phyloP scores from a whole-genome alignment of 2,888 invertebrate genomes.

The Hydroisotoma schaefferi region DNA sequence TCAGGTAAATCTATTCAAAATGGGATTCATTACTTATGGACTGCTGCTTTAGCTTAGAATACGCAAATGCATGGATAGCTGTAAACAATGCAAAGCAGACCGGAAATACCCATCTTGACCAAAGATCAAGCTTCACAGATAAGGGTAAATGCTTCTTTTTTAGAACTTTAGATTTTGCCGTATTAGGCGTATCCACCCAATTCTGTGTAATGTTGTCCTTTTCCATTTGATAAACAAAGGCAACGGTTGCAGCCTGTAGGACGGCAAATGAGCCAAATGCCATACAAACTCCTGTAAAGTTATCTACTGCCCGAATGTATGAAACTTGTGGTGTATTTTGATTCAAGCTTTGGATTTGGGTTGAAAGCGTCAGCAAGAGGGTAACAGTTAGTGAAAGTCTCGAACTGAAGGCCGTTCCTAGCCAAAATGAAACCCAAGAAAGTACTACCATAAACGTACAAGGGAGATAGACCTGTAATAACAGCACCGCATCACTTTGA shows the following conservation, averaged over 20 bases:
- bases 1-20: no score
- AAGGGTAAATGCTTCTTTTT: no score
- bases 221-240: background rate
- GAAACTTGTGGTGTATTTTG: constrained; percentile 15
- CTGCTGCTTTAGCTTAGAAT: no score
- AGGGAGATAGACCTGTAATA: constrained; percentile 6
- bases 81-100: no score
- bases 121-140: no score
- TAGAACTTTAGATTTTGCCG: no score
- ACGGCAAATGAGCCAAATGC: background rate
- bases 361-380: constrained; percentile 22
- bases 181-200: no score
- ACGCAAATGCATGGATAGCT: no score
- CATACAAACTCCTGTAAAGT: constrained; percentile 13
- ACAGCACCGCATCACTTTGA: no score
- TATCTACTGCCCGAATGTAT: constrained; percentile 14
- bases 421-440: constrained; percentile 32
- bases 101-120: no score
- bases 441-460: constrained; percentile 1
- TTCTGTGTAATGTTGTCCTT: background rate
- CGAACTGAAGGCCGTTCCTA: constrained; percentile 22
- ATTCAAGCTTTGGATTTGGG: constrained; percentile 8
- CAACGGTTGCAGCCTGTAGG: background rate
- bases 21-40: no score
- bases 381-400: constrained; percentile 33